Evolutionary conservation across 2,888 invertebrate species (phyloP).

Genomic region (Diploptera punctata): DNA sequence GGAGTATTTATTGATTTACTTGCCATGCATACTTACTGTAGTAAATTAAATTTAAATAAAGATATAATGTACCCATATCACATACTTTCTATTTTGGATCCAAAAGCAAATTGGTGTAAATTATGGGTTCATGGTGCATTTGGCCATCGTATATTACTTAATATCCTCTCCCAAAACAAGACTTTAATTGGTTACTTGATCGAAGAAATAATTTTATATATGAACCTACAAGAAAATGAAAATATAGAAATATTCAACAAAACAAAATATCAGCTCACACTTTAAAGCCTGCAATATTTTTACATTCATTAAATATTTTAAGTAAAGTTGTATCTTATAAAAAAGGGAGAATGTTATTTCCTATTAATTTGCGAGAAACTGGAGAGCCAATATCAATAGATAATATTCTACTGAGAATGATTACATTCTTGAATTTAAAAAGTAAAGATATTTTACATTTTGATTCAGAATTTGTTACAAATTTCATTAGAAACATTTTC

Average conservation of each 20-base stretch:
- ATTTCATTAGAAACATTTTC: neutral
- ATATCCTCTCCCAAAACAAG: neutral
- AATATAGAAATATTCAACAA: neutral
- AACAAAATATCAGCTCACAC: neutral
- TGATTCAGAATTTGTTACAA: neutral
- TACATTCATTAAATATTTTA: slow-evolving; percentile 33
- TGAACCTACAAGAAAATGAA: neutral
- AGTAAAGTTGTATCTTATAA: slow-evolving; percentile 18
- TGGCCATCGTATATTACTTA: slow-evolving; percentile 31
- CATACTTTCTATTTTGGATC: slow-evolving; percentile 37
- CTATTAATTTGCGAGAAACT: slow-evolving; percentile 5
- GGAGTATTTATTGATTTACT: slow-evolving; percentile 34
- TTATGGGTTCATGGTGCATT: slow-evolving; percentile 34
- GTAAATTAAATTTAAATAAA: neutral
- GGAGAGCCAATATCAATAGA: slow-evolving; percentile 31
- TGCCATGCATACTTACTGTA: slow-evolving; percentile 25
- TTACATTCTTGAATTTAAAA: slow-evolving; percentile 20
- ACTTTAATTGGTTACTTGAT: slow-evolving; percentile 17
- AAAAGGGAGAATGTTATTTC: slow-evolving; percentile 31
- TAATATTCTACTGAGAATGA: slow-evolving; percentile 6
- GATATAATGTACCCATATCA: slow-evolving; percentile 31
- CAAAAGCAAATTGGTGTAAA: slow-evolving; percentile 35
- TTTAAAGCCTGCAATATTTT: slow-evolving; percentile 25
- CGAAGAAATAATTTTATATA: neutral
- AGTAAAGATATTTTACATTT: neutral